Percentiles rank a stretch among this genome's conserved stretches.
phyloP scores from a whole-genome alignment of 1,140 invertebrate genomes.

The Drosophila ironensis region DNA sequence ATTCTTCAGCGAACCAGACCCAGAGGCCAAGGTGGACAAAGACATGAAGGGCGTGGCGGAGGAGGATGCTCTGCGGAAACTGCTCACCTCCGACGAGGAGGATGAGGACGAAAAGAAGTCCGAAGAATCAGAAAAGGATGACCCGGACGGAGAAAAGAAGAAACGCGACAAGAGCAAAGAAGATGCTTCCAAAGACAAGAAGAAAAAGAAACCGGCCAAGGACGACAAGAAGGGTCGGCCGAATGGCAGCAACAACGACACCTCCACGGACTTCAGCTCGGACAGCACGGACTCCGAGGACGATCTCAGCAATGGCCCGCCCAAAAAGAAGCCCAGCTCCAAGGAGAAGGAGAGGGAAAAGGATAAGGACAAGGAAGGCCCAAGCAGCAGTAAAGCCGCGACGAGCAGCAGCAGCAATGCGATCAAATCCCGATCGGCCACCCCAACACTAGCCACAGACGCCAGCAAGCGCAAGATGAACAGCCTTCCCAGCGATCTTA shows the following conservation, averaged over 20 bases:
- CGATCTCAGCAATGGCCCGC: slow-evolving; percentile 74
- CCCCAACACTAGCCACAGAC: slow-evolving; percentile 83
- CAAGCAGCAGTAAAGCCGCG: slow-evolving; percentile 41
- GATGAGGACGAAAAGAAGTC: slow-evolving; percentile 90
- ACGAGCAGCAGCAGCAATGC: slow-evolving; percentile 75
- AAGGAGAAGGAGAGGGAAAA: slow-evolving; percentile 64
- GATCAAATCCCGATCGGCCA: slow-evolving; percentile 85
- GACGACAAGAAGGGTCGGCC: slow-evolving; percentile 84
- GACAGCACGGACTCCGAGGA: slow-evolving; percentile 88
- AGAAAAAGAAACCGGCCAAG: slow-evolving; percentile 85
- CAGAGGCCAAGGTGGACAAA: slow-evolving; percentile 88
- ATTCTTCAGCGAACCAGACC: slow-evolving; percentile 90
- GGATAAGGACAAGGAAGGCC: slow-evolving; percentile 52
- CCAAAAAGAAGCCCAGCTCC: slow-evolving; percentile 76
- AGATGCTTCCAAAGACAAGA: slow-evolving; percentile 84
- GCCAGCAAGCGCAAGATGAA: slow-evolving; percentile 82
- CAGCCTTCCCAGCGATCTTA: slow-evolving; percentile 83
- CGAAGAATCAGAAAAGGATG: slow-evolving; percentile 84
- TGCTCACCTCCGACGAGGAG: slow-evolving; percentile 95
- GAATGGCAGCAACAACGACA: slow-evolving; percentile 82
- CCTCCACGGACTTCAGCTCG: slow-evolving; percentile 88
- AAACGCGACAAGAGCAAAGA: slow-evolving; percentile 86
- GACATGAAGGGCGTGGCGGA: slow-evolving; percentile 92
- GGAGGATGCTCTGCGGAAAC: slow-evolving; percentile 92
- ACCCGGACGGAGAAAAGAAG: slow-evolving; percentile 84